Evolutionary conservation across 2,797 vertebrate species (phyloP), one percentile per base, ranked within the genome.

Genomic region (Craterocephalus amniculus): DNA sequence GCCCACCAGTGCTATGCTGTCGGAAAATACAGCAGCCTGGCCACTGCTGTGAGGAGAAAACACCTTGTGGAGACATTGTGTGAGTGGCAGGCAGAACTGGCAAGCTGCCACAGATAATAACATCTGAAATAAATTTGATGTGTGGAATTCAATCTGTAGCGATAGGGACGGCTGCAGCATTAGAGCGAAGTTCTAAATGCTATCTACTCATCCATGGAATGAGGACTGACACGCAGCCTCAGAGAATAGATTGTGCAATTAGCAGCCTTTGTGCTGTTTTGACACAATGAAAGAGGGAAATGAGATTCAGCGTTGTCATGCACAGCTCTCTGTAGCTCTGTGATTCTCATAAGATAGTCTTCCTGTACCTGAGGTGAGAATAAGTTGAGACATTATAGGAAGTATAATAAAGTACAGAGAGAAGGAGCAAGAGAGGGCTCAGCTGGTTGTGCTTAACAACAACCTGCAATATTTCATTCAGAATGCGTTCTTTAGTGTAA

Each of bases 81-180:
- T 89, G 91, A 91, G 85, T 91, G 91, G 87, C 88, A 92, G 90
- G 91, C 89, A 87, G 89, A 92, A 89, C 90, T 92, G 90, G 92
- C 88, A 82, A 87, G 85, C 90, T 89, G 91, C 91, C 93, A 91
- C 88, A 85, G 90, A 93, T 92, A 92, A 93, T 93, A 91, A 90
- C 90, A 92, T 92, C 90, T 92, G 88, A 93, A 93, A 93, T 89
- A 92, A 89, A 93, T 92, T 87, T 93, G 88, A 94, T 91, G 91
- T 91, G 91, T 90, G 92, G 90, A 93, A 94, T 94, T 93, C 89
- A 93, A 93, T 92, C 90, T 90, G 88, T 88, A 89, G 89, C 72
- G 88, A 90, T 92, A 77, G 89, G 88, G 88, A 90, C 80, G 83
- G 86, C 89, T 79, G 81, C 84, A 83, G 87, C 89, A 88, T 93